Percentiles rank a stretch among this genome's conserved stretches.
These are phyloP conservation scores for Strix aluco DNA, from an alignment of 2,113 vertebrate genomes.

Conservation along the genomic window DNA sequence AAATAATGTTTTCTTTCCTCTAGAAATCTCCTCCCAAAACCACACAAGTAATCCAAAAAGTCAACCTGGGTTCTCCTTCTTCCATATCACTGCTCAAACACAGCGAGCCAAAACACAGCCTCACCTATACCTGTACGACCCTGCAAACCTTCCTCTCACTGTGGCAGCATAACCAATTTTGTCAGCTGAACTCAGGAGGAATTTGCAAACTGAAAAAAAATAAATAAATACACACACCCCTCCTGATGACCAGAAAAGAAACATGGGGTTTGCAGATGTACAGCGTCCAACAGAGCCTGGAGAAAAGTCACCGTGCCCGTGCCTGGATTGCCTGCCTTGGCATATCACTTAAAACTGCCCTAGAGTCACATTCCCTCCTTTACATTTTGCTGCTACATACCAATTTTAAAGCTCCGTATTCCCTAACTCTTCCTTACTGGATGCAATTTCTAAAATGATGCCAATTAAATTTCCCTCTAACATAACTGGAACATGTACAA, in stretches of 20 bases:
- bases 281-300: background rate
- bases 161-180: accelerated
- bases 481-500: background rate
- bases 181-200: background rate
- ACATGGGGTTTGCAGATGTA: accelerated
- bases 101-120: background rate
- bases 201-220: background rate
- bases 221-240: accelerated
- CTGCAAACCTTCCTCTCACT: background rate
- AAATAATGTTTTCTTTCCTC: background rate
- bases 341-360: background rate
- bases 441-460: background rate
- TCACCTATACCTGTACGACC: background rate
- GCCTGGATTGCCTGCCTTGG: background rate
- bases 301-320: background rate
- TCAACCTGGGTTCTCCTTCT: background rate
- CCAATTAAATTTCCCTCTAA: background rate
- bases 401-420: background rate
- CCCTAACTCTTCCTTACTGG: background rate
- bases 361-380: background rate
- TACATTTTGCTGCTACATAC: background rate
- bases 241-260: background rate
- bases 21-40: background rate
- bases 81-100: background rate
- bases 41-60: background rate